Percentiles rank a stretch among this genome's conserved stretches.
These are phyloP conservation scores for Corythornis leucogaster DNA, from an alignment of 2,797 vertebrate genomes.

Conservation along the genomic window DNA sequence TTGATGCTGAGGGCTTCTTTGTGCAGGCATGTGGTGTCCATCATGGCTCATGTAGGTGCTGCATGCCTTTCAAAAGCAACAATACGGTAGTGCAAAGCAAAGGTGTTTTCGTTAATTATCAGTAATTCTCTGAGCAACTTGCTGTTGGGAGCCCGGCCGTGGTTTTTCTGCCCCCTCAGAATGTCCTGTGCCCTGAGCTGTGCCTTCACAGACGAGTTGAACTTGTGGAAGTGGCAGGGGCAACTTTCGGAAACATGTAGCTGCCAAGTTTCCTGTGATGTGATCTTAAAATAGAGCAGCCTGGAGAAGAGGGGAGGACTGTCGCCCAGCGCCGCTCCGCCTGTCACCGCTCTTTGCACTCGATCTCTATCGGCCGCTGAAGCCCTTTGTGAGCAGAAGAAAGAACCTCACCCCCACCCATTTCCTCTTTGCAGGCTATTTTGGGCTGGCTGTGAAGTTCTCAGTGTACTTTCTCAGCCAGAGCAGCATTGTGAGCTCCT, in stretches of 20 bases:
- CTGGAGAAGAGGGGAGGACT: conserved; percentile 79
- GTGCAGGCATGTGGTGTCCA: background rate
- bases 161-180: conserved; percentile 21
- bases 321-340: conserved; percentile 67
- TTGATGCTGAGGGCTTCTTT: background rate
- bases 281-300: conserved; percentile 80
- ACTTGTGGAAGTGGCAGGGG: conserved; percentile 75
- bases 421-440: conserved; percentile 72
- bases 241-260: conserved; percentile 78
- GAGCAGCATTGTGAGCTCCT: conserved; percentile 58
- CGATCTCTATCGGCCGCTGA: conserved; percentile 65
- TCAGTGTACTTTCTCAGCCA: conserved; percentile 76
- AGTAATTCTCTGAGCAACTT: background rate
- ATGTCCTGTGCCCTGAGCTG: conserved; percentile 24
- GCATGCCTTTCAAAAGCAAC: background rate
- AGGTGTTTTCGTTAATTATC: background rate
- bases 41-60: background rate
- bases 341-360: conserved; percentile 69
- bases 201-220: conserved; percentile 49
- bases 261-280: conserved; percentile 81
- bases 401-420: conserved; percentile 71
- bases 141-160: background rate
- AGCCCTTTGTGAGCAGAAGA: conserved; percentile 72
- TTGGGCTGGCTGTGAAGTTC: conserved; percentile 69
- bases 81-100: background rate